Conservation (phyloP, 2,113 vertebrate genomes). For the Patagioenas fasciata region DNA sequence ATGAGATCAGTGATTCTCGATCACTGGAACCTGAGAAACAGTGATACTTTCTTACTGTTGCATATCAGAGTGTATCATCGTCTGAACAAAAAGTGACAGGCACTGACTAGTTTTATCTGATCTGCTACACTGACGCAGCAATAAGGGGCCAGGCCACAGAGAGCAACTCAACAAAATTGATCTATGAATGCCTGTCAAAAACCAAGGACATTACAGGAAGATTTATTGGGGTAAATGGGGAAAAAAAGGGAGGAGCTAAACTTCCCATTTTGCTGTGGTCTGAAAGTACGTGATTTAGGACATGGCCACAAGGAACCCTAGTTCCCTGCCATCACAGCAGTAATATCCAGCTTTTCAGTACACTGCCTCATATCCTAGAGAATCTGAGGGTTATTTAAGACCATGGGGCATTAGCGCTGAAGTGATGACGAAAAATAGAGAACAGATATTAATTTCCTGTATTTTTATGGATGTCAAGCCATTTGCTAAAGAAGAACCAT, state of each 20-base stretch:
- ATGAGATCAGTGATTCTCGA: not conserved
- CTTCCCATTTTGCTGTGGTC: not conserved
- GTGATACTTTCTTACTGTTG: not conserved
- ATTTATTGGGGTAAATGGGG: not conserved
- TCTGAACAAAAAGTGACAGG: not conserved
- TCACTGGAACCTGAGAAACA: not conserved
- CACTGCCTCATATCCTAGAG: not conserved
- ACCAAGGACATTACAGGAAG: not conserved
- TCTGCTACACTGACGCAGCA: not conserved
- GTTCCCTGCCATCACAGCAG: not conserved
- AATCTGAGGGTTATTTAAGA: not conserved
- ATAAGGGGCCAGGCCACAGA: not conserved
- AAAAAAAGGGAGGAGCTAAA: not conserved
- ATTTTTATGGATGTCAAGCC: not conserved
- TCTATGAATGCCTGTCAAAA: not conserved
- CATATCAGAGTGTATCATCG: not conserved
- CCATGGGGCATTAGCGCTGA: not conserved
- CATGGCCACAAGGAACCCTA: not conserved
- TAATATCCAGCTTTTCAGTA: not conserved
- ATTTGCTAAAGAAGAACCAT: not conserved
- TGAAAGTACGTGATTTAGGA: not conserved
- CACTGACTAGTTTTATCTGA: not conserved
- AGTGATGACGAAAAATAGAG: not conserved
- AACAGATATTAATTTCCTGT: not conserved
- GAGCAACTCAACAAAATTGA: not conserved